Evolutionary conservation across 2,797 vertebrate species (phyloP).

Genomic region (Amniataba percoides): DNA sequence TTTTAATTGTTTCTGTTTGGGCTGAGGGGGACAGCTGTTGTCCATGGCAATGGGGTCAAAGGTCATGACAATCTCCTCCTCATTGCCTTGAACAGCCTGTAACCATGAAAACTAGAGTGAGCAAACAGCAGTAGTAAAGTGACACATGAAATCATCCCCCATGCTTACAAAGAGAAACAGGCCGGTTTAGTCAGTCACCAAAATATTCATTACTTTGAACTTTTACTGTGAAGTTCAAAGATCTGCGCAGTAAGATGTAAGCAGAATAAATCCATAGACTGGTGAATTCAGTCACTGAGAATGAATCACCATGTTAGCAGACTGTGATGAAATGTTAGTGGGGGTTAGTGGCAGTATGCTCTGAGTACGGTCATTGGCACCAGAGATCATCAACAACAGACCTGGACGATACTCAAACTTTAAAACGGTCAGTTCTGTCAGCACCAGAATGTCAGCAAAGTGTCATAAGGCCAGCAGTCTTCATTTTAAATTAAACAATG

Average conservation of each 20-base stretch:
- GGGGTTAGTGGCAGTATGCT: conserved; percentile 37
- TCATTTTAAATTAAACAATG: background rate
- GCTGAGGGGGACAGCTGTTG: conserved; percentile 31
- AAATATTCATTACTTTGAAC: background rate
- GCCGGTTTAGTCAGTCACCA: background rate
- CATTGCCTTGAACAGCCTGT: conserved; percentile 39
- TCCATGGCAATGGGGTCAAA: conserved; percentile 7
- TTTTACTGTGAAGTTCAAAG: background rate
- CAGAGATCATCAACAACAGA: background rate
- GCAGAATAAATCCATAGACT: background rate
- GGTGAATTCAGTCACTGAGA: background rate
- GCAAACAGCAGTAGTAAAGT: conserved; percentile 7
- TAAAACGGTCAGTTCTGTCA: background rate
- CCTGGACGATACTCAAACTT: background rate
- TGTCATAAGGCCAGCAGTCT: background rate
- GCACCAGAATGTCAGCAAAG: background rate
- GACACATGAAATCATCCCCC: background rate
- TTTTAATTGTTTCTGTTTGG: conserved; percentile 68
- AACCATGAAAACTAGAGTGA: conserved; percentile 40
- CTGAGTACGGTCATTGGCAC: background rate
- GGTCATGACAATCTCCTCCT: conserved; percentile 27
- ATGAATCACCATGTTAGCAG: background rate
- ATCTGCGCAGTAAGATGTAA: background rate
- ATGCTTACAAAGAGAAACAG: background rate
- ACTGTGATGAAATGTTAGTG: conserved; percentile 42